phyloP scores from a whole-genome alignment of 2,888 invertebrate species.

The Meiosimyza decipiens region DNA sequence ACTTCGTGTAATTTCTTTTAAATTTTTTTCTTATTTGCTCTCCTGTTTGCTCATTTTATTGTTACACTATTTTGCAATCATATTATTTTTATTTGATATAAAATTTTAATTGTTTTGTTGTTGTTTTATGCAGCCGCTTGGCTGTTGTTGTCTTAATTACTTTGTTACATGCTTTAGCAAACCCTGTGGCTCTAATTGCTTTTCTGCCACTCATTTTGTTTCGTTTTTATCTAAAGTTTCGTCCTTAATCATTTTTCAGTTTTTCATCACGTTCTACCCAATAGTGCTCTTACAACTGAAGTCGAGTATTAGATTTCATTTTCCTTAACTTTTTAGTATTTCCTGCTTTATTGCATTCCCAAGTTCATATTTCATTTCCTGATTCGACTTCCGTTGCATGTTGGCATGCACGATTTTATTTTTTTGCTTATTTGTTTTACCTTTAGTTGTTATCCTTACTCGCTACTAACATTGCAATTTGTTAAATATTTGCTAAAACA shows the following conservation, averaged over 20 bases:
- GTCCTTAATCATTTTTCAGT: too few relatives aligned
- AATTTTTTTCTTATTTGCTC: not conserved
- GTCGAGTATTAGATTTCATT: too few relatives aligned
- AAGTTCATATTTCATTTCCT: too few relatives aligned
- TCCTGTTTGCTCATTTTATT: not conserved
- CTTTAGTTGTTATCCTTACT: not conserved
- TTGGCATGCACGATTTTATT: not conserved
- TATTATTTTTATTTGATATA: not conserved
- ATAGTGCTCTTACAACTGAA: too few relatives aligned
- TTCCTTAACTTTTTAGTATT: too few relatives aligned
- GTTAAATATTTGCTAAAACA: too few relatives aligned
- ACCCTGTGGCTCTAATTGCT: not conserved
- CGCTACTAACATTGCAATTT: too few relatives aligned
- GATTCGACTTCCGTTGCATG: too few relatives aligned
- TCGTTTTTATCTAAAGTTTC: not conserved
- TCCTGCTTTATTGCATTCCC: too few relatives aligned
- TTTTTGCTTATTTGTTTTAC: not conserved
- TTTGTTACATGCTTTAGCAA: constrained; percentile 22
- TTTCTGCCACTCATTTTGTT: not conserved
- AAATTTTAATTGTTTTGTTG: not conserved
- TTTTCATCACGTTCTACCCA: too few relatives aligned
- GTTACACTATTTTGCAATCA: not conserved
- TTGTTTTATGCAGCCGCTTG: not conserved
- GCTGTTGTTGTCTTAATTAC: constrained; percentile 36
- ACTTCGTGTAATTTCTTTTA: too few relatives aligned